phyloP scores from a whole-genome alignment of 1,140 invertebrate species.

The Amyelois transitella region DNA sequence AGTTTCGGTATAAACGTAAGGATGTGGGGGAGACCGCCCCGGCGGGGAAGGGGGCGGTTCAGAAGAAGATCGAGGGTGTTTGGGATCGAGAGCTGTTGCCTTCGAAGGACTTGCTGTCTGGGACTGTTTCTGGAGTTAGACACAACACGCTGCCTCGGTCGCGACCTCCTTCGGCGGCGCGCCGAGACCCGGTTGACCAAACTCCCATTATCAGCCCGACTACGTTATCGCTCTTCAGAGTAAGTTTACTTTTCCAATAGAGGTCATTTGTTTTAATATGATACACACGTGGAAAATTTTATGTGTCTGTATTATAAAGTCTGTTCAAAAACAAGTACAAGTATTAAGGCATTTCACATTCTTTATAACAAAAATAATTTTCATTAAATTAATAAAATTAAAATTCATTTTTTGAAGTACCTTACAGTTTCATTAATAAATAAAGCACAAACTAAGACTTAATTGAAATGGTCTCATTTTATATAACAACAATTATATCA shows the following conservation, averaged over 20 bases:
- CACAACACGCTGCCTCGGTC: conserved; percentile 67
- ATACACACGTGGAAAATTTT: too few relatives aligned
- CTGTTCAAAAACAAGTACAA: too few relatives aligned
- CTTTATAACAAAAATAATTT: too few relatives aligned
- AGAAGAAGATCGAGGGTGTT: conserved; percentile 64
- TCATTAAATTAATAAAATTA: too few relatives aligned
- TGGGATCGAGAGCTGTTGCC: conserved; percentile 58
- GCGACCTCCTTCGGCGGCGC: conserved; percentile 42
- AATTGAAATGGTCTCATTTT: too few relatives aligned
- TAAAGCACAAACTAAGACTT: too few relatives aligned
- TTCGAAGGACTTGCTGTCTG: conserved; percentile 55
- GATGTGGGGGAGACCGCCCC: conserved; percentile 61
- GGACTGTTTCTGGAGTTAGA: conserved; percentile 47
- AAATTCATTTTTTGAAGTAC: too few relatives aligned
- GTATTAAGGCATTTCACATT: too few relatives aligned
- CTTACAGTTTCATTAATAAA: too few relatives aligned
- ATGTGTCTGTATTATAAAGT: too few relatives aligned
- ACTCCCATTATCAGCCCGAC: conserved; percentile 36
- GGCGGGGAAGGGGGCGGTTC: conserved; percentile 49
- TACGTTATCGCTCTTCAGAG: conserved; percentile 58
- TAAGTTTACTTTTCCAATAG: conserved; percentile 47
- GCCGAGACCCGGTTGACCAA: conserved; percentile 33
- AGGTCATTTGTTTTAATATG: too few relatives aligned
- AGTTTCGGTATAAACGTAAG: conserved; percentile 78
- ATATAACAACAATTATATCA: background rate